phyloP scores from a whole-genome alignment of 1,140 invertebrate genomes.

The Coenobita brevimanus region DNA sequence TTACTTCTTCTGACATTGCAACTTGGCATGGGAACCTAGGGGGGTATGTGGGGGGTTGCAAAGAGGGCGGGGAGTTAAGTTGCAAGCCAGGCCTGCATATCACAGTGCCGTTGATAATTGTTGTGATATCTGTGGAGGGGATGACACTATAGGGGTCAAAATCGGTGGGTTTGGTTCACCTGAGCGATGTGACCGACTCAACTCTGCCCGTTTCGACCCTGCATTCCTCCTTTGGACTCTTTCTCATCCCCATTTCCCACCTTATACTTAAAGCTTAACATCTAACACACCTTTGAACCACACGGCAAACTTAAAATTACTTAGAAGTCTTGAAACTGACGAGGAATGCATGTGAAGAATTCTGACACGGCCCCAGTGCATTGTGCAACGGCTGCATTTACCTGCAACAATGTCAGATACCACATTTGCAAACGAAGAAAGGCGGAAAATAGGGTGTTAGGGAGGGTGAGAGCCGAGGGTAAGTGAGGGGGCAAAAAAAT shows the following conservation, averaged over 20 bases:
- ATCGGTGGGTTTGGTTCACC: not conserved
- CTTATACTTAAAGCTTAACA: too few relatives aligned
- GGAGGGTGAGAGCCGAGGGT: conserved; percentile 7
- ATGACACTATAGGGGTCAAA: conserved; percentile 28
- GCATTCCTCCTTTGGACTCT: not conserved
- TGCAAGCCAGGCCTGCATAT: conserved; percentile 61
- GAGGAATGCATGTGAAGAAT: conserved; percentile 32
- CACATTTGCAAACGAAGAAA: conserved; percentile 68
- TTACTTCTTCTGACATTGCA: conserved; percentile 51
- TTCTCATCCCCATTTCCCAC: too few relatives aligned
- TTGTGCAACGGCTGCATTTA: conserved; percentile 65
- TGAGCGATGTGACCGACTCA: not conserved
- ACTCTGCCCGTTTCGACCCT: not conserved
- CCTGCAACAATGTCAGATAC: conserved; percentile 68
- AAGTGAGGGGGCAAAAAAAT: conserved; percentile 35
- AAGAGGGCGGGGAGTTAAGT: conserved; percentile 22
- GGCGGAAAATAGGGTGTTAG: conserved; percentile 59
- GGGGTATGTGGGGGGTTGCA: conserved; percentile 17
- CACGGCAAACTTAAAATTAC: too few relatives aligned
- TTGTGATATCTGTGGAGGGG: conserved; percentile 67
- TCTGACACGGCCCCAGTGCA: conserved; percentile 15
- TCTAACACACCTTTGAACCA: too few relatives aligned
- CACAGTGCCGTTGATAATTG: conserved; percentile 65
- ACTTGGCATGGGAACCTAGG: conserved; percentile 49
- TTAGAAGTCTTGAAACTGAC: too few relatives aligned